Conservation (phyloP, 2,888 invertebrate species). For the Pristionchus entomophagus region DNA sequence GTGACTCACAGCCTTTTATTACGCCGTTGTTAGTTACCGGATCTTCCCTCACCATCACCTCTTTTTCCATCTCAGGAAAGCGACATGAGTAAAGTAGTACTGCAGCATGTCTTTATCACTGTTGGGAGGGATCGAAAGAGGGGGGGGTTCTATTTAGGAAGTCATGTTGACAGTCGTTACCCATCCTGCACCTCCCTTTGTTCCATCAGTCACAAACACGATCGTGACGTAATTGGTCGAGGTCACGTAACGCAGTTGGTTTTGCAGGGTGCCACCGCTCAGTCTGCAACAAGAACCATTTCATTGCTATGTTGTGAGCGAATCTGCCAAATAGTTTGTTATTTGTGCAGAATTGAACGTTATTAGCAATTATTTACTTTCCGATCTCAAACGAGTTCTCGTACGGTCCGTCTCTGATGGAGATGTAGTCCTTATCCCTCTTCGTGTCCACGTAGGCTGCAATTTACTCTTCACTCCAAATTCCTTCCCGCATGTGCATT, state of each 20-base stretch:
- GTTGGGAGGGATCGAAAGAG: not conserved
- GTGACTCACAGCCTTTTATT: not conserved
- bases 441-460: conserved; percentile 10
- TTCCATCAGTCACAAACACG: not conserved
- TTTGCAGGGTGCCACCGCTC: not conserved
- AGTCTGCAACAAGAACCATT: not conserved
- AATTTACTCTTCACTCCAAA: not conserved
- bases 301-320: too few relatives aligned
- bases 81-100: not conserved
- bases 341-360: not conserved
- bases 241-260: not conserved
- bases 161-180: not conserved
- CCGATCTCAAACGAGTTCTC: conserved; percentile 39
- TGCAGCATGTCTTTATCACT: not conserved
- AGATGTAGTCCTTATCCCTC: not conserved
- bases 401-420: conserved; percentile 20
- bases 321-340: too few relatives aligned
- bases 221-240: conserved; percentile 16
- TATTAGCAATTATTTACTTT: not conserved
- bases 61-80: not conserved
- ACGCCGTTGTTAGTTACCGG: not conserved
- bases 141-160: not conserved
- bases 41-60: not conserved
- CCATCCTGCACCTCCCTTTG: conserved; percentile 14
- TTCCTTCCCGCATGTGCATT: too few relatives aligned